Base-by-base conservation (phyloP, 2,888 invertebrate species). In the Ophion costatus region DNA sequence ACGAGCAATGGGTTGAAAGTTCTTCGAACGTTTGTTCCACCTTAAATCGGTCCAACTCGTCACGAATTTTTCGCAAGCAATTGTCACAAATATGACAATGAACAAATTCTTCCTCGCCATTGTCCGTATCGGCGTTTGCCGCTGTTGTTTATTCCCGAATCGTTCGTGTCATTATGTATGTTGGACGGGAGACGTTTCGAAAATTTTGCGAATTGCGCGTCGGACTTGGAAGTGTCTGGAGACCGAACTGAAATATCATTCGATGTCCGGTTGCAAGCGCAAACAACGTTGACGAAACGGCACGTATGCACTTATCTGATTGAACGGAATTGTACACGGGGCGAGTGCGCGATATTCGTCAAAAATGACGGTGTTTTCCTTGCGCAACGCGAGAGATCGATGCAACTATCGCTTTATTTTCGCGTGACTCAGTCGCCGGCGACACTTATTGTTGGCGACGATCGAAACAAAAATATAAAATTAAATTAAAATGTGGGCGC, bases 21-120 rank as follows among this genome's bases (percentile, higher is more conserved):
- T 57, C 33, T 63, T 63, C 7, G 73, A 42, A 24, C 22, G 61
- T 67, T 69, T 80, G 73, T 85, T 80, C 85, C 82, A 82, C 63
- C 38, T 85, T 14, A 76, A 9, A 17, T 33, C 67, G 3, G 45
- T 38, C 57, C 29, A 56, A 20, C 51, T 14, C 9, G n/a, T 59
- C 4, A 38, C 67, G 2, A 67, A 69, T 73, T 80, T 73, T 1
- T 67, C 20, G 45, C 11, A 42, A 45, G 51, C 20, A n/a, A 76
- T 45, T 24, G 67, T 59, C 20, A 42, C 29, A 17, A 80, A 45
- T 17, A 63, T n/a, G 20, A 61, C 5, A 0, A 29, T 10, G 9
- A 64, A 1, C 4, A 85, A 63, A 20, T 63, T 73, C 73, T 69
- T 82, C 51, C 24, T 2, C 42, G 22, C 24, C 10, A 29, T 14